A percentile compares a stretch with the other conserved stretches of the same genome.
phyloP scores from a whole-genome alignment of 2,113 vertebrate genomes.

The Pomatorhinus ruficollis region DNA sequence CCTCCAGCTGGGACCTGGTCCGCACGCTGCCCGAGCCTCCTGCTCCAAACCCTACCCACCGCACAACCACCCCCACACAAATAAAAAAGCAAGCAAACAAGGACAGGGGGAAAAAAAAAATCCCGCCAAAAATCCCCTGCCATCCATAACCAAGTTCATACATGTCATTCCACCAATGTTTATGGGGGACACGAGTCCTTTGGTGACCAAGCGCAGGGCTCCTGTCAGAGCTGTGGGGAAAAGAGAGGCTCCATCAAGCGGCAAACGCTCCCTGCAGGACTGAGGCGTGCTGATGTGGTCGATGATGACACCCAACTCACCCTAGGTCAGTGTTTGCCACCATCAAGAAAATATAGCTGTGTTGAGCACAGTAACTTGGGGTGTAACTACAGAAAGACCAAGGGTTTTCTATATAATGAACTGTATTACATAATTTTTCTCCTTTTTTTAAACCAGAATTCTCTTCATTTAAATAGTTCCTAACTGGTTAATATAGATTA shows the following conservation, averaged over 20 bases:
- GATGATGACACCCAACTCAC: rapidly evolving
- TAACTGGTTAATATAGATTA: not conserved
- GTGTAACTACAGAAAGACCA: not conserved
- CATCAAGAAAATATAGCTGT: not conserved
- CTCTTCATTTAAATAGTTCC: not conserved
- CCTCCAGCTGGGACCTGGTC: rapidly evolving
- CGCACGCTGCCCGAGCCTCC: not conserved
- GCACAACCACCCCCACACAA: not conserved
- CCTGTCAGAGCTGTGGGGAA: rapidly evolving
- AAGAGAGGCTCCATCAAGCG: not conserved
- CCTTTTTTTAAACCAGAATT: not conserved
- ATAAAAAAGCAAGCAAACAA: not conserved
- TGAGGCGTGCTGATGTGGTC: rapidly evolving
- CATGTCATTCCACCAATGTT: rapidly evolving
- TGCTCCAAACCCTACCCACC: not conserved
- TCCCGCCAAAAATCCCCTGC: not conserved
- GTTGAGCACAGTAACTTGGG: not conserved
- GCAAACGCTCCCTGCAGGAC: rapidly evolving
- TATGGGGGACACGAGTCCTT: not conserved
- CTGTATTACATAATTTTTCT: not conserved
- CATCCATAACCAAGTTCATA: not conserved
- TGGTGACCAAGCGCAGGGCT: rapidly evolving
- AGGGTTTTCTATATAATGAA: not conserved
- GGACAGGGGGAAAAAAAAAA: not conserved
- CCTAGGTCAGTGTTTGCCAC: no score